Evolutionary conservation across 2,888 invertebrate genomes (phyloP).

Genomic region (Dicycla oo): DNA sequence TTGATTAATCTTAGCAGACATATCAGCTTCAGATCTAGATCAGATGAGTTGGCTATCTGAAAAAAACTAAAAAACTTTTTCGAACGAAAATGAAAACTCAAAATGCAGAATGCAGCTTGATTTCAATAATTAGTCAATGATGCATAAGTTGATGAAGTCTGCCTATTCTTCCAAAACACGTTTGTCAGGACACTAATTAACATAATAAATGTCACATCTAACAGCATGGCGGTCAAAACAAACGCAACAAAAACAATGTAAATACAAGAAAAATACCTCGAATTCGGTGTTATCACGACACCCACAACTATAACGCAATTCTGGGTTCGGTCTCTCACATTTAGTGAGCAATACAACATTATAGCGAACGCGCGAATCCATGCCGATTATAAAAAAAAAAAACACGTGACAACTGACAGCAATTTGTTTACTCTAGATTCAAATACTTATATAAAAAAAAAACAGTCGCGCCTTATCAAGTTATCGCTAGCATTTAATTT

Average conservation of each 20-base stretch:
- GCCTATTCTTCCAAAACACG: background rate
- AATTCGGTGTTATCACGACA: constrained; percentile 66
- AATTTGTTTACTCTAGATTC: constrained; percentile 53
- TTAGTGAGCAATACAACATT: constrained; percentile 67
- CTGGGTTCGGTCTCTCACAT: constrained; percentile 58
- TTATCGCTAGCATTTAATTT: constrained; percentile 59
- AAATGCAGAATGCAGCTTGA: background rate
- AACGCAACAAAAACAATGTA: constrained; percentile 49
- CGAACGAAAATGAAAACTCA: background rate
- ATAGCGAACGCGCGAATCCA: constrained; percentile 68
- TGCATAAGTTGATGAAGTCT: background rate
- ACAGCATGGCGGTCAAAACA: constrained; percentile 21
- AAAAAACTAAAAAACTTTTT: background rate
- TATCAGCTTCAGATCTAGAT: too few species aligned
- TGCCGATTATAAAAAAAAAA: constrained; percentile 60
- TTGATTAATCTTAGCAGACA: background rate
- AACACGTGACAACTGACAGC: constrained; percentile 62
- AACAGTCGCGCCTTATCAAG: constrained; percentile 57
- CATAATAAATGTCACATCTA: constrained; percentile 49
- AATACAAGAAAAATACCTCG: constrained; percentile 61
- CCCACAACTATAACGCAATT: constrained; percentile 72
- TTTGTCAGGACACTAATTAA: constrained; percentile 32
- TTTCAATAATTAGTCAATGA: constrained; percentile 16
- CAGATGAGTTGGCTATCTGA: background rate
- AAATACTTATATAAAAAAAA: constrained; percentile 50